These are phyloP conservation scores for Zosterops lateralis DNA, from an alignment of 2,113 vertebrate genomes.

Conservation along the genomic window DNA sequence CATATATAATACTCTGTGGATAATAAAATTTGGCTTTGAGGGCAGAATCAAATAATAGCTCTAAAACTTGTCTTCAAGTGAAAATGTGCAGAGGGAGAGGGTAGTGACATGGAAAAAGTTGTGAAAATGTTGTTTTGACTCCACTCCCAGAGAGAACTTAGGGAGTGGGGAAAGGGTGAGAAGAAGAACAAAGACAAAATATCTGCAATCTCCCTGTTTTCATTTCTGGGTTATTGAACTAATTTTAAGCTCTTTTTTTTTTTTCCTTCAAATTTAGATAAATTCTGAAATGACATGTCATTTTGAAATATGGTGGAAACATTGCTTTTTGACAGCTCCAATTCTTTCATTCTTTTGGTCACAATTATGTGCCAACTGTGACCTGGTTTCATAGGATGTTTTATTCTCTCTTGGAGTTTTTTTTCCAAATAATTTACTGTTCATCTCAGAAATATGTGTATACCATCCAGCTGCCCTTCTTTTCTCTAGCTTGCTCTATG, in stretches of 20 bases:
- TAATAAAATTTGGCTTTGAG: conserved; percentile 48
- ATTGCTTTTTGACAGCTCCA: conserved; percentile 25
- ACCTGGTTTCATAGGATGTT: conserved; percentile 16
- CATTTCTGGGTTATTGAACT: conserved; percentile 31
- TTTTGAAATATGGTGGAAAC: conserved; percentile 31
- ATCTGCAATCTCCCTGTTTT: conserved; percentile 7
- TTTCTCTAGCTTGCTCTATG: not conserved
- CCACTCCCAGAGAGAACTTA: not conserved
- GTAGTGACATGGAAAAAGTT: conserved; percentile 41
- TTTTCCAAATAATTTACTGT: not conserved
- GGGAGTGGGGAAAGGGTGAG: not conserved
- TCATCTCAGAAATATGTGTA: not conserved
- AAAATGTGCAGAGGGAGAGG: conserved; percentile 26
- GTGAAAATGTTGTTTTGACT: conserved; percentile 50
- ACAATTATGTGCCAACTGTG: not conserved
- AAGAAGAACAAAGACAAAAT: conserved; percentile 19
- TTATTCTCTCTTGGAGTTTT: not conserved
- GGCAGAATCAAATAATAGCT: conserved; percentile 24
- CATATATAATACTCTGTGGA: not conserved
- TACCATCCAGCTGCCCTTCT: not conserved
- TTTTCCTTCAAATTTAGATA: not conserved
- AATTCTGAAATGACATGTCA: conserved; percentile 17
- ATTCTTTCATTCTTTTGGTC: conserved; percentile 31
- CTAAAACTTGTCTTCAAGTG: conserved; percentile 40
- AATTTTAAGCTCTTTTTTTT: not conserved